phyloP scores from a whole-genome alignment of 2,888 invertebrate genomes.

The Rhamnusium bicolor region DNA sequence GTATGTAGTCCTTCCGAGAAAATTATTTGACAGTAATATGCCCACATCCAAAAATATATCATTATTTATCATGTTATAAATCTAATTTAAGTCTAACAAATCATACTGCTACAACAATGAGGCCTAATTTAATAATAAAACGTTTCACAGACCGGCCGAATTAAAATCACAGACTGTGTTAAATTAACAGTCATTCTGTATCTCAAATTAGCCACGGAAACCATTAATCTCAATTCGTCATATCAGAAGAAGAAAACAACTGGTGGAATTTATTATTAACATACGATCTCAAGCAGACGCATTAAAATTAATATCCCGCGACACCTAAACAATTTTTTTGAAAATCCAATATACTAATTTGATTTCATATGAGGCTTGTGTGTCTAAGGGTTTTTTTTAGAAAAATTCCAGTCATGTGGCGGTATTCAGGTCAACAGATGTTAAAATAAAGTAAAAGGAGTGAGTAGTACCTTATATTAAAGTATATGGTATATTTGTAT shows the following conservation, averaged over 20 bases:
- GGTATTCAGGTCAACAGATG: constrained; percentile 19
- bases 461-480: constrained; percentile 6
- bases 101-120: constrained; percentile 29
- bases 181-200: constrained; percentile 12
- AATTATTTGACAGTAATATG: neutral
- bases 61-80: constrained; percentile 22
- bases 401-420: constrained; percentile 4
- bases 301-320: constrained; percentile 4
- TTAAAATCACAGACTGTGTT: constrained; percentile 26
- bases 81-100: constrained; percentile 31
- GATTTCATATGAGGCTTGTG: neutral
- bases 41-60: constrained; percentile 15
- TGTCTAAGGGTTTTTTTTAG: constrained; percentile 7
- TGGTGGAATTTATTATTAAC: constrained; percentile 31
- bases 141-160: constrained; percentile 27
- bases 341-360: neutral
- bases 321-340: constrained; percentile 9
- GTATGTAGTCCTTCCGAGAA: constrained; percentile 6
- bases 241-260: constrained; percentile 32
- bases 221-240: constrained; percentile 35
- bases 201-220: constrained; percentile 31
- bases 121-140: constrained; percentile 32
- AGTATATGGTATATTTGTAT: neutral
- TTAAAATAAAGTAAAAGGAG: constrained; percentile 3
- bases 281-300: constrained; percentile 1